phyloP scores from a whole-genome alignment of 1,140 invertebrate species.

The Leptopilina boulardi region DNA sequence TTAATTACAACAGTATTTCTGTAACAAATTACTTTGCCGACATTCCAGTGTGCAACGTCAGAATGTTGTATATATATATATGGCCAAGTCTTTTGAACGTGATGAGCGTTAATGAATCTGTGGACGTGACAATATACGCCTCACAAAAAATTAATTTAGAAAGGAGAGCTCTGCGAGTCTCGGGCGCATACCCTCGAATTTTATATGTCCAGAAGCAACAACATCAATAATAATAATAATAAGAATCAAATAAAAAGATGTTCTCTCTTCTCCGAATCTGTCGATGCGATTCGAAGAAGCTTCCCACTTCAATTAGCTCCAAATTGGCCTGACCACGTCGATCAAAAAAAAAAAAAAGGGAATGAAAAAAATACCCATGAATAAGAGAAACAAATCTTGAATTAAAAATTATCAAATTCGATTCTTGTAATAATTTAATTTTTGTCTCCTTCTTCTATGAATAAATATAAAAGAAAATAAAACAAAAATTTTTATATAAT shows the following conservation, averaged over 20 bases:
- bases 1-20: conserved; percentile 26
- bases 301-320: conserved; percentile 19
- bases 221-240: background rate
- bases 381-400: background rate
- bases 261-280: conserved; percentile 19
- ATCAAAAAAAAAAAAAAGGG: background rate
- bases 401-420: no score
- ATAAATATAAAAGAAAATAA: no score
- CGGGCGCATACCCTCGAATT: background rate
- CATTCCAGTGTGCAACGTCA: background rate
- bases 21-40: conserved; percentile 18
- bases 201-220: conserved; percentile 9
- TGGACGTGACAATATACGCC: conserved; percentile 18
- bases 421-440: no score
- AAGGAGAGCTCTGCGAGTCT: background rate
- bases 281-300: conserved; percentile 25
- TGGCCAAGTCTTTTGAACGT: conserved; percentile 16
- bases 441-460: no score
- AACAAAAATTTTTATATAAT: no score
- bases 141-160: conserved; percentile 1
- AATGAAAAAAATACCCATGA: background rate
- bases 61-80: no score
- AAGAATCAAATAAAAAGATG: background rate
- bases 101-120: conserved; percentile 30
- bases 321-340: background rate